Evolutionary conservation across 2,888 invertebrate genomes (phyloP), one percentile per base, ranked within the genome.

Genomic region (Agrypnus murinus): DNA sequence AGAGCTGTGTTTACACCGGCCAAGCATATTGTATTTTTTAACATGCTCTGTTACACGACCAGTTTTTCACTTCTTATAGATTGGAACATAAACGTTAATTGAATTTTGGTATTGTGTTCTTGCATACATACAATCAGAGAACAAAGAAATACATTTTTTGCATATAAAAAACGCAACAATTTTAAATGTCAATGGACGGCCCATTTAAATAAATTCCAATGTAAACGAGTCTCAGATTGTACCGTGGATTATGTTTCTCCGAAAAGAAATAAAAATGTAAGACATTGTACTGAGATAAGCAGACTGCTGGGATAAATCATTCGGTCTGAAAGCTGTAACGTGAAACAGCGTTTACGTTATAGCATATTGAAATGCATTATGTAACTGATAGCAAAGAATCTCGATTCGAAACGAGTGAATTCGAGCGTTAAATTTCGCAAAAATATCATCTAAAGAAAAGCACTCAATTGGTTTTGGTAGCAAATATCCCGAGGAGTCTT

Each of bases 281-380:
- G 69, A 74, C 74, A 71, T 73, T 74, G 69, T 67, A 58, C 72
- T 34, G 50, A 72, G 74, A 74, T 74, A 74, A 74, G 74, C 69
- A 66, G 63, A 69, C 69, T 69, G 63, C 60, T 72, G 68, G 73
- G 67, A 71, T 73, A 73, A 71, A 73, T 73, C 71, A 73, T 73
- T 71, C 63, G 62, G 63, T 57, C 68, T 64, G 73, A 68, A 68
- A 63, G 69, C 72, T 75, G 75, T 76, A 78, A 78, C 77, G 57
- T 46, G 57, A 65, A 58, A 65, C 65, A 65, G 57, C 57, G 58
- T 65, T 65, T 65, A 64, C 55, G 55, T 53, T 64, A 55, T 65
- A 65, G 48, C 50, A 55, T 57, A 65, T 65, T 65, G 65, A 65
- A 65, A 65, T 65, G 65, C 65, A 65, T 65, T 65, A 65, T 65